These are phyloP conservation scores for Hirtodrosophila histrioides DNA, from an alignment of 2,888 invertebrate genomes.

Conservation along the genomic window DNA sequence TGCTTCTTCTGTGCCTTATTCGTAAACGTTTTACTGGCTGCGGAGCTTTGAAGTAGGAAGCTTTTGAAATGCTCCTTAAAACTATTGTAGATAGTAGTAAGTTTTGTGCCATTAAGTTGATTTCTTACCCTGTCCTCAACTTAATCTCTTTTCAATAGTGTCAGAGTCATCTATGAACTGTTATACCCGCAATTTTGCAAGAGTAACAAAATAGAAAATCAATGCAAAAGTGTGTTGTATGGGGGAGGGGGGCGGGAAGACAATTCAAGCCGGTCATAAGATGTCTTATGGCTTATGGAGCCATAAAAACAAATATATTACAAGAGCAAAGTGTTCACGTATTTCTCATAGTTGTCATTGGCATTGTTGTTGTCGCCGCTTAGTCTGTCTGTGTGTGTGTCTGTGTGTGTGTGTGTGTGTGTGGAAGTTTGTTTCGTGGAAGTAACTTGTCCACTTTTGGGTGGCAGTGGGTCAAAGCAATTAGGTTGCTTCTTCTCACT, in stretches of 20 bases:
- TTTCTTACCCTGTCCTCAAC: too few relatives aligned
- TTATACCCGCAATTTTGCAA: constrained; percentile 12
- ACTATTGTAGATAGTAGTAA: too few relatives aligned
- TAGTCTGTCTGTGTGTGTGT: constrained; percentile 15
- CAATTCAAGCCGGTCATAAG: constrained; percentile 31
- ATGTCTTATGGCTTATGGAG: constrained; percentile 57
- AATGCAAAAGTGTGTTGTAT: constrained; percentile 32
- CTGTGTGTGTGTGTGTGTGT: background rate
- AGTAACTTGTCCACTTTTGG: constrained; percentile 51
- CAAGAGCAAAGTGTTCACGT: constrained; percentile 46
- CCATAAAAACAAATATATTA: constrained; percentile 51
- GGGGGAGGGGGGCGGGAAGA: background rate
- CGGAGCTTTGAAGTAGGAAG: background rate
- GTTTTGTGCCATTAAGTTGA: too few relatives aligned
- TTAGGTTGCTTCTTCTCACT: constrained; percentile 50
- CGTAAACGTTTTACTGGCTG: background rate
- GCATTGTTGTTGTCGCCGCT: constrained; percentile 37
- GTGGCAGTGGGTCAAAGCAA: constrained; percentile 67
- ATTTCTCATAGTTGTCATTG: constrained; percentile 17
- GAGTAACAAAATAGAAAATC: constrained; percentile 46
- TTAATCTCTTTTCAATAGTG: too few relatives aligned
- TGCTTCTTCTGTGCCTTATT: background rate
- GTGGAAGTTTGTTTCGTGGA: constrained; percentile 31
- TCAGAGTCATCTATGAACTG: background rate
- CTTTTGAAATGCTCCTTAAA: too few relatives aligned